Evolutionary conservation across 2,888 invertebrate genomes (phyloP).

Genomic region (Lasioglossum oenotherae): DNA sequence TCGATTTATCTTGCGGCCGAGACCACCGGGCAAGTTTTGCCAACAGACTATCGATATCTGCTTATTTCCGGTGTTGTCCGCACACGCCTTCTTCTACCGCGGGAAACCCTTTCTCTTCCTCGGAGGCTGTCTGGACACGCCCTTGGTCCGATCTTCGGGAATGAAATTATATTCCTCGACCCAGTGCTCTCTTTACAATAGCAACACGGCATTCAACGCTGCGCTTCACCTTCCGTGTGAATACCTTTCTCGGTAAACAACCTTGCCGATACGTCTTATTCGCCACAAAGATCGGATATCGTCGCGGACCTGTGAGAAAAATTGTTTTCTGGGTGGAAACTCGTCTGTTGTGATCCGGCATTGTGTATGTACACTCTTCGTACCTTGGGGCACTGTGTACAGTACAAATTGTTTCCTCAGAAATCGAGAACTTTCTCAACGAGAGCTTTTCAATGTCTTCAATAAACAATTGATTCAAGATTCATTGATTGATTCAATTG

Average conservation of each 20-base stretch:
- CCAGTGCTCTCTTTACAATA: constrained; percentile 25
- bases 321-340: not conserved
- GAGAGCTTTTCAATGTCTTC: too few species aligned
- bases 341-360: not conserved
- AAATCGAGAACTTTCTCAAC: not conserved
- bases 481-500: too few species aligned
- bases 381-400: not conserved
- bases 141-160: constrained; percentile 31
- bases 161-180: constrained; percentile 39
- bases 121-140: constrained; percentile 61
- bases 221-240: constrained; percentile 11
- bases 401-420: not conserved
- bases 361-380: not conserved
- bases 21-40: constrained; percentile 81
- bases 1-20: constrained; percentile 76
- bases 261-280: constrained; percentile 53
- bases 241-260: constrained; percentile 30
- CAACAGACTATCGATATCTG: constrained; percentile 77
- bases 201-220: not conserved
- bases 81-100: constrained; percentile 68
- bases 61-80: constrained; percentile 76
- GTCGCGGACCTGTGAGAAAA: not conserved
- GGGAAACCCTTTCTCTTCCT: constrained; percentile 51
- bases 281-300: constrained; percentile 20
- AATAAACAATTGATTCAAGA: too few species aligned